Conservation (phyloP, 2,113 vertebrate species). For the Leptodactylus fuscus region DNA sequence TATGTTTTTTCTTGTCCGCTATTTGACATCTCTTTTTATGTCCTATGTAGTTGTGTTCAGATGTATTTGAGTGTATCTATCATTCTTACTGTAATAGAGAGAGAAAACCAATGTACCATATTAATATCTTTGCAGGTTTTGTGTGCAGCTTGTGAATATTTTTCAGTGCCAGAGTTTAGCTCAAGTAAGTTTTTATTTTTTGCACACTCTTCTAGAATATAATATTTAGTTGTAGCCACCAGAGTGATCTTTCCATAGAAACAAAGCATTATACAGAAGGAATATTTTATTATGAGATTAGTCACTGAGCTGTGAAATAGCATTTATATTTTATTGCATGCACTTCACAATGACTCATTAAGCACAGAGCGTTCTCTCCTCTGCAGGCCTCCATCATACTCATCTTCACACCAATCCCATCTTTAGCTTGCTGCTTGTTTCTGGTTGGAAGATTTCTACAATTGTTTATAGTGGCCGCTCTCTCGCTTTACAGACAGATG, state of each 20-base stretch:
- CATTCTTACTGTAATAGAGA: background rate
- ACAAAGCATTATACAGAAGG: background rate
- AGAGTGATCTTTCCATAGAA: background rate
- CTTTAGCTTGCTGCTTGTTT: conserved; percentile 49
- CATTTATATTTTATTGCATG: background rate
- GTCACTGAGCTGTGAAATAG: background rate
- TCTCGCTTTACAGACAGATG: conserved; percentile 12
- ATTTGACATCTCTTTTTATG: no score
- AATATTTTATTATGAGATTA: conserved; percentile 4
- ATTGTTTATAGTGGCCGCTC: background rate
- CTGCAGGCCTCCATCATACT: conserved; percentile 24
- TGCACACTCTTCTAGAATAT: background rate
- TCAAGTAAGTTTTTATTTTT: conserved; percentile 35
- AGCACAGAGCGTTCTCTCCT: background rate
- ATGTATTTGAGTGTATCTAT: no score
- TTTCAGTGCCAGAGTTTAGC: conserved; percentile 26
- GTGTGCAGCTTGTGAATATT: conserved; percentile 48
- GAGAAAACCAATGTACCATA: background rate
- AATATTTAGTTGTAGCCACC: background rate
- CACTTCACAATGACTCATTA: background rate
- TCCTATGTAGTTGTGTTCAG: no score
- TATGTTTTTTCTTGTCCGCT: no score
- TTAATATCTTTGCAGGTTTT: conserved; percentile 39
- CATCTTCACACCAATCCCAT: conserved; percentile 43
- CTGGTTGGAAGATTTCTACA: conserved; percentile 49